phyloP scores from a whole-genome alignment of 2,797 vertebrate genomes.

The Okamejei kenojei region DNA sequence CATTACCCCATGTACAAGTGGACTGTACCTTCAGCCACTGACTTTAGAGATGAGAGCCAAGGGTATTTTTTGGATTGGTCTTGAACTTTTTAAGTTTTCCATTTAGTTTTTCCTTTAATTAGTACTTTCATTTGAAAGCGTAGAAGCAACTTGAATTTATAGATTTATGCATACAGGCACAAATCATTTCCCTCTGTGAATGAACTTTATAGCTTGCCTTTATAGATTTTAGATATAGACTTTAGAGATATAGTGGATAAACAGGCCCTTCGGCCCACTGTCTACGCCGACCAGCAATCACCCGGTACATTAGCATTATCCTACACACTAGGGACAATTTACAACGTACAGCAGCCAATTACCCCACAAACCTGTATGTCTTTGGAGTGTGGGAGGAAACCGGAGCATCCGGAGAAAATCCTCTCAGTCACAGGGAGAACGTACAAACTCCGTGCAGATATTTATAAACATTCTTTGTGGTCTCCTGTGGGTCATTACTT shows the following conservation, averaged over 20 bases:
- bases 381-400: no score
- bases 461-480: neutral
- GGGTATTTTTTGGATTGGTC: neutral
- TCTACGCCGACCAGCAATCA: no score
- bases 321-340: no score
- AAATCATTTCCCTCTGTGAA: neutral
- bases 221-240: neutral
- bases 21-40: neutral
- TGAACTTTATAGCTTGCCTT: neutral
- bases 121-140: neutral
- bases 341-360: no score
- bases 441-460: no score
- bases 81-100: neutral
- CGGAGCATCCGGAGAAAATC: no score
- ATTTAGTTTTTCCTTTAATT: neutral
- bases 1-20: no score
- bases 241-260: no score
- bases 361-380: no score
- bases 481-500: neutral
- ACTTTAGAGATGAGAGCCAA: neutral
- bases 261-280: no score
- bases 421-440: no score
- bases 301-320: no score
- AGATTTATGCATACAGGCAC: neutral
- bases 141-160: neutral